Conservation (phyloP, 2,113 vertebrate genomes). For the Siniperca chuatsi region DNA sequence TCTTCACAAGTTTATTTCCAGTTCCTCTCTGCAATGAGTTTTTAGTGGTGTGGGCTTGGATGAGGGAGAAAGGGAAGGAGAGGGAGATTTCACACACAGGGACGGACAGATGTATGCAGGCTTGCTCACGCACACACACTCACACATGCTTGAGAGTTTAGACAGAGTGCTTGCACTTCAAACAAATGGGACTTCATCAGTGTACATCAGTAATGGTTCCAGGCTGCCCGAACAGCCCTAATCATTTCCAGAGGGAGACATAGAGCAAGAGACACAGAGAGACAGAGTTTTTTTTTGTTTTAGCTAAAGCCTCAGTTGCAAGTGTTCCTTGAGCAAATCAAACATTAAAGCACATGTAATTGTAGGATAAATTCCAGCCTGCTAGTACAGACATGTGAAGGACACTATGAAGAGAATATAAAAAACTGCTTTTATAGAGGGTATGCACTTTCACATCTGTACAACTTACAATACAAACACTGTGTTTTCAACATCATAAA, state of each 20-base stretch:
- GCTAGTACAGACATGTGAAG: slow-evolving; percentile 27
- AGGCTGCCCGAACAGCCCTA: slow-evolving; percentile 85
- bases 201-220: slow-evolving; percentile 90
- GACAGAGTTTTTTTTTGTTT: slow-evolving; percentile 11
- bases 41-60: slow-evolving; percentile 71
- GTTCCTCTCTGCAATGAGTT: slow-evolving; percentile 67
- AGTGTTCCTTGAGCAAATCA: slow-evolving; percentile 44
- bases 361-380: slow-evolving; percentile 7
- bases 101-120: slow-evolving; percentile 52
- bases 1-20: slow-evolving; percentile 76
- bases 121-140: slow-evolving; percentile 6
- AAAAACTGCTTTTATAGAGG: background rate
- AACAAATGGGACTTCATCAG: slow-evolving; percentile 90
- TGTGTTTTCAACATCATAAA: background rate
- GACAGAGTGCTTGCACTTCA: slow-evolving; percentile 83
- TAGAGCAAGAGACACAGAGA: slow-evolving; percentile 33
- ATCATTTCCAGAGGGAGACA: slow-evolving; percentile 88
- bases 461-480: background rate
- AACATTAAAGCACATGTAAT: slow-evolving; percentile 35
- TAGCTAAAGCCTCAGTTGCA: slow-evolving; percentile 40
- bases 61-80: slow-evolving; percentile 60
- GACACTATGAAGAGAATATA: slow-evolving; percentile 12
- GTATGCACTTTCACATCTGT: background rate
- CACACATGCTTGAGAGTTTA: slow-evolving; percentile 42
- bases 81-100: slow-evolving; percentile 51